These are phyloP conservation scores for Magallana angulata DNA, from an alignment of 1,140 invertebrate genomes.

Conservation along the genomic window DNA sequence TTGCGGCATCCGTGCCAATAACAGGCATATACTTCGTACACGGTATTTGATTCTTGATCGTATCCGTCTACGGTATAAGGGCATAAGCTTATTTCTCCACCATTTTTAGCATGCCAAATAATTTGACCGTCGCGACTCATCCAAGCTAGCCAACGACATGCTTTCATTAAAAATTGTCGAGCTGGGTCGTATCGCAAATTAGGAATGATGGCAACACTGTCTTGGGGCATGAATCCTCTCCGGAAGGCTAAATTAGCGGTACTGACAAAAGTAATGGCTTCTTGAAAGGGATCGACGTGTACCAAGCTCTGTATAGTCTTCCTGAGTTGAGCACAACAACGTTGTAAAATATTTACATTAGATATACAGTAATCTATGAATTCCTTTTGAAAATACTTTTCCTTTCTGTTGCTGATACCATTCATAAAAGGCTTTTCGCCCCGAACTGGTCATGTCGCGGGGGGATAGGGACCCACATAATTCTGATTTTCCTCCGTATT, in stretches of 20 bases:
- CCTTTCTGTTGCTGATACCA: neutral
- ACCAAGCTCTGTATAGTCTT: no score
- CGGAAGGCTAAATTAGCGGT: neutral
- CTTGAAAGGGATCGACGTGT: no score
- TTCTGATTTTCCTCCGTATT: slow-evolving; percentile 42
- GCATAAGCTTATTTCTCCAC: neutral
- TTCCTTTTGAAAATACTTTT: neutral
- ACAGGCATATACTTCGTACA: slow-evolving; percentile 58
- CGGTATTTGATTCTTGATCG: slow-evolving; percentile 20
- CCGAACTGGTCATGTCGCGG: neutral
- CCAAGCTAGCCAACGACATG: neutral
- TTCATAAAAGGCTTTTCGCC: neutral
- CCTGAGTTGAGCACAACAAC: no score
- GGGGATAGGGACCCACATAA: slow-evolving; percentile 47
- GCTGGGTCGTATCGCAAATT: neutral
- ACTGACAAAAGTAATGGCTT: neutral
- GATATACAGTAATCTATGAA: neutral
- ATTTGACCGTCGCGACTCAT: neutral
- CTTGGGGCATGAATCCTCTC: neutral
- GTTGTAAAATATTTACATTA: no score
- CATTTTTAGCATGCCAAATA: neutral
- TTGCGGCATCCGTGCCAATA: slow-evolving; percentile 58
- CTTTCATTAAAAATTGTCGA: neutral
- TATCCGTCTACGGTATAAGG: slow-evolving; percentile 21
- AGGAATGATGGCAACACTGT: neutral